Conservation (phyloP, 1,140 invertebrate genomes). For the Drosophila sturtevanti region DNA sequence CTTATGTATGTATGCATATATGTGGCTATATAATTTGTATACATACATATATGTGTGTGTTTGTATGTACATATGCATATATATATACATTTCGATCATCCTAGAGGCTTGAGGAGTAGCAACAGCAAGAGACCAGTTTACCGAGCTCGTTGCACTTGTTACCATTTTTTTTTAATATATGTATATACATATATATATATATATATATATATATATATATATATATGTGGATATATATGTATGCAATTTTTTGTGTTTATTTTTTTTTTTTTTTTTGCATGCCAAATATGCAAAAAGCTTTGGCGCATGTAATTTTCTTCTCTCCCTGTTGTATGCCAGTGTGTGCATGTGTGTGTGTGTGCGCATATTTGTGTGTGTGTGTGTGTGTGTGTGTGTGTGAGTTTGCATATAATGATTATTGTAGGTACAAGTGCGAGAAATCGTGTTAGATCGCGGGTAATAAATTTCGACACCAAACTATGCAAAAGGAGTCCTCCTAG, state of each 20-base stretch:
- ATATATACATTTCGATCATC: neutral
- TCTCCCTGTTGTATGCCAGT: conserved; percentile 18
- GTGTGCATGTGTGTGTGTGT: conserved; percentile 14
- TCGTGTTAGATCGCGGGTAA: conserved; percentile 81
- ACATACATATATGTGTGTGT: neutral
- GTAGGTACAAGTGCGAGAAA: conserved; percentile 81
- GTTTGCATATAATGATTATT: conserved; percentile 78
- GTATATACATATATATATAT: neutral
- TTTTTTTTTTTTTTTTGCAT: conserved; percentile 54
- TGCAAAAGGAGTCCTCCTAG: conserved; percentile 71
- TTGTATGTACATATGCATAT: neutral
- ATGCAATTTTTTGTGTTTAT: conserved; percentile 21
- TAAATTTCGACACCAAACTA: conserved; percentile 80
- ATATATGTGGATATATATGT: neutral
- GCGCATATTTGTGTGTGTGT: conserved; percentile 30
- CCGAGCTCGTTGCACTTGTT: conserved; percentile 68
- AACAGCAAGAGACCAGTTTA: conserved; percentile 63
- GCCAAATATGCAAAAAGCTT: conserved; percentile 80
- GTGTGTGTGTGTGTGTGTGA: conserved; percentile 45
- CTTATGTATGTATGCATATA: neutral
- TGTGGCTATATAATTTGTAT: neutral
- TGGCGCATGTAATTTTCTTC: conserved; percentile 69
- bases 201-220: neutral
- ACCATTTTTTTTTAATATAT: conserved; percentile 51
- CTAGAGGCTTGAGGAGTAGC: conserved; percentile 14